Conservation (phyloP, 2,888 invertebrate species). For the Mylabris sibirica region DNA sequence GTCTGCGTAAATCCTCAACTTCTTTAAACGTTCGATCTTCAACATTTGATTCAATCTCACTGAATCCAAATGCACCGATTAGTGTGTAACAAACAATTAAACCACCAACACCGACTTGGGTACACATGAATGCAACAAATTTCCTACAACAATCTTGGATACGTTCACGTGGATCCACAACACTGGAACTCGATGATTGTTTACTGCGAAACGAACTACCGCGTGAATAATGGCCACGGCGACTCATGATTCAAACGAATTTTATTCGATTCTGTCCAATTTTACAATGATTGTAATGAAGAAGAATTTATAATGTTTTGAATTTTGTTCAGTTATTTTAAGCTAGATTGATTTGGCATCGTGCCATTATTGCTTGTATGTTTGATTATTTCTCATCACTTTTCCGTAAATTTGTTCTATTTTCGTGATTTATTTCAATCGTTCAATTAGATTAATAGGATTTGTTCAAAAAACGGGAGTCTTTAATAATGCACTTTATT, state of each 20-base stretch:
- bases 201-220: slow-evolving; percentile 58
- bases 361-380: slow-evolving; percentile 5
- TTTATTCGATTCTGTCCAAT: not conserved
- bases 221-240: slow-evolving; percentile 36
- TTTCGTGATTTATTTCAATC: not conserved
- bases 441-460: not conserved
- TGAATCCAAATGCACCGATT: slow-evolving; percentile 83
- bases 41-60: slow-evolving; percentile 73
- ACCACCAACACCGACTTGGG: slow-evolving; percentile 89
- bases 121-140: slow-evolving; percentile 90
- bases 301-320: not conserved
- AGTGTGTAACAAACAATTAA: slow-evolving; percentile 87
- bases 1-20: slow-evolving; percentile 59
- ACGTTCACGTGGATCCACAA: slow-evolving; percentile 74
- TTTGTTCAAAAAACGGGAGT: not conserved
- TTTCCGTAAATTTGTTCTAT: not conserved
- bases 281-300: not conserved
- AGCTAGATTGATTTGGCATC: slow-evolving; percentile 1
- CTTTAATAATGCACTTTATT: not conserved
- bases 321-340: slow-evolving; percentile 2
- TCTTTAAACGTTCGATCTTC: slow-evolving; percentile 38
- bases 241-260: slow-evolving; percentile 18
- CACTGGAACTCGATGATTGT: slow-evolving; percentile 71
- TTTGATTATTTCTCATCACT: slow-evolving; percentile 6
- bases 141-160: slow-evolving; percentile 87